These are phyloP conservation scores for Bambusicola thoracicus DNA, from an alignment of 2,113 vertebrate genomes.

Conservation along the genomic window DNA sequence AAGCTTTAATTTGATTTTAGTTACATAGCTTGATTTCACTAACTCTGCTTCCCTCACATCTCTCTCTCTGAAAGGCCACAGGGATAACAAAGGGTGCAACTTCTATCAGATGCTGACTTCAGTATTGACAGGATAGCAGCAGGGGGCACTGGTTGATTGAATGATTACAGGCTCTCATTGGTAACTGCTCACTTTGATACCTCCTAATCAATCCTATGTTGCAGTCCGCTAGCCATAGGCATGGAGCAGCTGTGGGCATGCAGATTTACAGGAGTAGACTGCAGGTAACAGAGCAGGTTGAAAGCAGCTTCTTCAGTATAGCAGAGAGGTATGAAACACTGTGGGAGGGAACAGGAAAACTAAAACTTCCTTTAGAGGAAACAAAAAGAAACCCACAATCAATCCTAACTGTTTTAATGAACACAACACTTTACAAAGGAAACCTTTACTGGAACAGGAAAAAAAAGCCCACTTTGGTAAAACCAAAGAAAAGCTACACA, in stretches of 20 bases:
- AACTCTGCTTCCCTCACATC: neutral
- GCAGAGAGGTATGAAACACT: neutral
- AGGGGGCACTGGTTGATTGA: neutral
- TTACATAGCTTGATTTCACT: neutral
- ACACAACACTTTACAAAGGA: neutral
- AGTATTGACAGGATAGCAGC: neutral
- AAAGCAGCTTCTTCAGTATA: neutral
- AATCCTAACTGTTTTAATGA: neutral
- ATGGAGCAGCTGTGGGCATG: neutral
- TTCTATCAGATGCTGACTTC: neutral
- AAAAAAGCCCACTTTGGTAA: neutral
- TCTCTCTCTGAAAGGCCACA: neutral
- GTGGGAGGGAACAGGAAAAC: fast-evolving
- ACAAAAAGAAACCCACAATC: too few relatives aligned
- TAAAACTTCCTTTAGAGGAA: neutral
- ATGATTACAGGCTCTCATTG: neutral
- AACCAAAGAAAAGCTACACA: neutral
- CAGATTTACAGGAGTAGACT: neutral
- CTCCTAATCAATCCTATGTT: neutral
- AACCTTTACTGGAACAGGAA: neutral
- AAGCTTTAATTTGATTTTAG: neutral
- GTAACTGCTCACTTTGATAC: neutral
- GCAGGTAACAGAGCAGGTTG: fast-evolving
- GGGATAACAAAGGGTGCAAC: neutral
- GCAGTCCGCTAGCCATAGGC: neutral